A percentile compares a stretch with the other conserved stretches of the same genome.
Conservation (phyloP, 2,888 invertebrate species). For the Adelognathus sp. region DNA sequence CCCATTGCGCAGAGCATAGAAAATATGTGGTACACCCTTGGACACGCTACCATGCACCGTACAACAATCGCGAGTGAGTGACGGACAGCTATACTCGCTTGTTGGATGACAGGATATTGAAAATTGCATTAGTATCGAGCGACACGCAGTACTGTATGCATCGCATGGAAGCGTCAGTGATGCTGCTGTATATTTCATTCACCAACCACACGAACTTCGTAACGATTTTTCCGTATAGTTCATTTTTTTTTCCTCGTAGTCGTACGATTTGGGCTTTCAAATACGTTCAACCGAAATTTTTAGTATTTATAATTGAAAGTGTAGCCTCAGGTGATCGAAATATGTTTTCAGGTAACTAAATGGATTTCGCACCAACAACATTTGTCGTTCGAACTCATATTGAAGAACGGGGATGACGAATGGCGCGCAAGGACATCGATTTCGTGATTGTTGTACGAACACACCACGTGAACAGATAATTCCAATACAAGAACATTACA, state of each 20-base stretch:
- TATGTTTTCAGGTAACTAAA: no score
- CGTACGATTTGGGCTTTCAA: neutral
- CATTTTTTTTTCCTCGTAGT: neutral
- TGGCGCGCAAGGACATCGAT: no score
- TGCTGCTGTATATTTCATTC: neutral
- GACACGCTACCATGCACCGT: neutral
- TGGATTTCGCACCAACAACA: no score
- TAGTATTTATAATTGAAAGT: no score
- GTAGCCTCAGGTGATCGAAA: no score
- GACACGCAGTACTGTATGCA: constrained; percentile 34
- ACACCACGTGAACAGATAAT: no score
- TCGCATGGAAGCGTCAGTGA: neutral
- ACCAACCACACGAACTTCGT: neutral
- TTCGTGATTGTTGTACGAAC: no score
- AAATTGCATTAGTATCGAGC: constrained; percentile 53
- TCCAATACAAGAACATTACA: no score
- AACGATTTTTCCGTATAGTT: neutral
- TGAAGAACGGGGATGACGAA: no score
- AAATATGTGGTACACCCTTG: neutral
- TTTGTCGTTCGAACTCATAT: no score
- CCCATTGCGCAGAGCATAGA: neutral
- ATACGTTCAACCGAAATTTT: neutral
- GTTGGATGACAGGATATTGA: constrained; percentile 40
- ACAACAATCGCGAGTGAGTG: constrained; percentile 7
- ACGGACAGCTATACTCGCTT: constrained; percentile 13